phyloP scores from a whole-genome alignment of 2,888 invertebrate species.

The Mythimna vitellina region DNA sequence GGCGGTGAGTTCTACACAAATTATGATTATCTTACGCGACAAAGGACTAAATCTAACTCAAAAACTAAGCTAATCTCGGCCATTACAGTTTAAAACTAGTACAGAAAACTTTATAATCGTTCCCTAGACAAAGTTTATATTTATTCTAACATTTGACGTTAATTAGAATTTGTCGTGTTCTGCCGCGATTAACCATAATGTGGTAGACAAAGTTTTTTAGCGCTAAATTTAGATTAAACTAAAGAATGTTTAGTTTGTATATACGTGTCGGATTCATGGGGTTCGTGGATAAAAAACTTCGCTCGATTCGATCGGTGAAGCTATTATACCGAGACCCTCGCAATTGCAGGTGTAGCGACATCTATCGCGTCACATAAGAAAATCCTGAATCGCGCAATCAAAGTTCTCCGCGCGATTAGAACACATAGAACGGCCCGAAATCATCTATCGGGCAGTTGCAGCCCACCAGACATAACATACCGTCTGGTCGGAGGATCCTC shows the following conservation, averaged over 20 bases:
- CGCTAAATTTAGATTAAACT: slow-evolving; percentile 30
- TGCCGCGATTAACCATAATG: slow-evolving; percentile 47
- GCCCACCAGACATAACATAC: no score
- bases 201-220: slow-evolving; percentile 49
- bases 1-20: no score
- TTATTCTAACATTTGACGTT: slow-evolving; percentile 55
- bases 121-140: slow-evolving; percentile 49
- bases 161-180: slow-evolving; percentile 67
- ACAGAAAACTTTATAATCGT: slow-evolving; percentile 61
- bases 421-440: no score
- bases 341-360: no score
- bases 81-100: slow-evolving; percentile 40
- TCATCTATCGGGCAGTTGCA: no score
- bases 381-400: no score
- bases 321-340: no score
- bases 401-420: no score
- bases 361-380: no score
- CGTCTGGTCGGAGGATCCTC: no score
- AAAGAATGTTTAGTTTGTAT: slow-evolving; percentile 12
- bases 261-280: background rate
- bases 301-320: no score
- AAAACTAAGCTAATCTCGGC: slow-evolving; percentile 23
- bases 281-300: no score
- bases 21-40: background rate
- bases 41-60: slow-evolving; percentile 4